Base-by-base conservation (phyloP, 2,888 invertebrate genomes). In the Odontomyia ornata region DNA sequence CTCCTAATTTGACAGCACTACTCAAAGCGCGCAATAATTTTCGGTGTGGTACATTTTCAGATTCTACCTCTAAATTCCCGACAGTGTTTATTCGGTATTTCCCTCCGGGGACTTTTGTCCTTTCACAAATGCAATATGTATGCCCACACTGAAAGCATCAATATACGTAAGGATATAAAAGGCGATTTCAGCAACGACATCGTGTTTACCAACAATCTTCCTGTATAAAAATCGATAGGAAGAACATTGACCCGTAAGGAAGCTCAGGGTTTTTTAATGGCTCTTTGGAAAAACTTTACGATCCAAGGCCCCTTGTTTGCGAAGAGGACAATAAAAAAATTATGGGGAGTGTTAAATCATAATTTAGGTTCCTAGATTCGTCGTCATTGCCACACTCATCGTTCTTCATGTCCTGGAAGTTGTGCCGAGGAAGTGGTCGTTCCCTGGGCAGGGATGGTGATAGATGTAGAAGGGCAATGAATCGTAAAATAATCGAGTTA, bases 221-320 rank as follows among this genome's bases (percentile, higher is more conserved):
- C 69, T 47, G 43, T 52, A 73, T 25, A 60, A 73, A 73, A 73
- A 73, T 73, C 73, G 73, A 73, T 73, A 60, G 57, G 73, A 73
- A 73, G 73, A 57, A 73, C 73, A 57, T 57, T 73, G 73, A 73
- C 73, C 73, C 73, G 27, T 73, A 73, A 73, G 73, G 73, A 73
- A 73, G 60, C 73, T 73, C 73, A 13, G 57, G 73, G 60, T 73
- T 73, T 69, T 69, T 73, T 73, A 73, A 73, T 73, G 60, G 73
- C 23, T 52, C 72, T 43, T 60, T 73, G 43, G 57, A 73, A 57
- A n/a, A 73, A 73, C 30, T 73, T 73, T 57, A 57, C 60, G 73
- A 73, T 28, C 57, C 21, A 47, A 73, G 60, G 57, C 36, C 57
- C 60, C 73, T 73, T 73, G 72, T 57, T 69, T 72, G 72, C 56